A percentile compares a stretch with the other conserved stretches of the same genome.
phyloP scores from a whole-genome alignment of 2,797 vertebrate species.

The Lepus oiostolus region DNA sequence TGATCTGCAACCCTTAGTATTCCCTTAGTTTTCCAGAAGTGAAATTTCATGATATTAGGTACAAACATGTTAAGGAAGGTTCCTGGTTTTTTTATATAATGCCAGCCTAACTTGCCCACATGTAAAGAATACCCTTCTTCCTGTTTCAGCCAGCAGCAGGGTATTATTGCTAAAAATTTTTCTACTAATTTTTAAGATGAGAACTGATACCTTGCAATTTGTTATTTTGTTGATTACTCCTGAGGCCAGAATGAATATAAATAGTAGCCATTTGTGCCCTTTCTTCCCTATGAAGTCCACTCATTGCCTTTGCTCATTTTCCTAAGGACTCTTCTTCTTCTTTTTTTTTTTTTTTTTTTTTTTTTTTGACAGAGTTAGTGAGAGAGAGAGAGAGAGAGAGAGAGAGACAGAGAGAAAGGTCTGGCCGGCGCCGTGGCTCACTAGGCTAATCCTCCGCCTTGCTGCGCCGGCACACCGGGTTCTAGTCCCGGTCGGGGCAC shows the following conservation, averaged over 20 bases:
- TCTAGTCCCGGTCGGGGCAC: too few species aligned
- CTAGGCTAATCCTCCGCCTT: too few species aligned
- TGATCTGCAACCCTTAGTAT: not conserved
- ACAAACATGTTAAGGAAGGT: not conserved
- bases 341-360: not conserved
- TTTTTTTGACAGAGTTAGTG: too few species aligned
- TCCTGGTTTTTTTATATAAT: not conserved
- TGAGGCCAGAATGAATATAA: not conserved
- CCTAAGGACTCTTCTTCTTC: not conserved
- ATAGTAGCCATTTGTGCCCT: not conserved
- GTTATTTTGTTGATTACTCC: not conserved
- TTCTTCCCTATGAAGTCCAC: not conserved
- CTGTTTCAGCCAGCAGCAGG: not conserved
- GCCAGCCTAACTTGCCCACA: not conserved
- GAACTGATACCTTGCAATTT: not conserved
- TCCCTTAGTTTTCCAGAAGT: conserved; percentile 6
- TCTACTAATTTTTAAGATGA: conserved; percentile 6
- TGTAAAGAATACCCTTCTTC: not conserved
- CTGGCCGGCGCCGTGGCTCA: too few species aligned
- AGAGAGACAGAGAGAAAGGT: too few species aligned
- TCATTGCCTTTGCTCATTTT: not conserved
- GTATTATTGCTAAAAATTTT: not conserved
- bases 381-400: too few species aligned
- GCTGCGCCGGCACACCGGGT: too few species aligned
- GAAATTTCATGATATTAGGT: not conserved